These are phyloP conservation scores for Ciconia stormi DNA, from an alignment of 2,113 vertebrate genomes.

Conservation along the genomic window DNA sequence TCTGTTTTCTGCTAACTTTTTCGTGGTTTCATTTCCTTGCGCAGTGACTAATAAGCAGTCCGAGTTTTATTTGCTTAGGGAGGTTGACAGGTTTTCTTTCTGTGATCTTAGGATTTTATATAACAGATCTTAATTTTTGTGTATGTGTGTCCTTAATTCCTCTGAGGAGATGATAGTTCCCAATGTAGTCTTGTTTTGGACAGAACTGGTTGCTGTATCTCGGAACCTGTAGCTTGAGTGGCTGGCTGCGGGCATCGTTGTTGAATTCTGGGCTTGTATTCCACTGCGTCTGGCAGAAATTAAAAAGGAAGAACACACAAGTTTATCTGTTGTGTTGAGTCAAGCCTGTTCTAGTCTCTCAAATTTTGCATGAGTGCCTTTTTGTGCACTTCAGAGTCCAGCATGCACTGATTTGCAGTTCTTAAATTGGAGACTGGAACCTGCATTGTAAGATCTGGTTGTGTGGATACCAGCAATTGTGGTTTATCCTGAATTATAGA, in stretches of 20 bases:
- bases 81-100: neutral
- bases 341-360: neutral
- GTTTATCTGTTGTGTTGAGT: neutral
- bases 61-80: neutral
- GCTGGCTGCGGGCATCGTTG: fast-evolving
- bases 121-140: neutral
- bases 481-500: neutral
- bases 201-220: neutral
- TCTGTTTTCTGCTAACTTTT: neutral
- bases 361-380: neutral
- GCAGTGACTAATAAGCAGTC: neutral
- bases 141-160: neutral
- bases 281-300: neutral
- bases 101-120: neutral
- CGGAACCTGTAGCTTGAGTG: neutral
- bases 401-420: neutral
- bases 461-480: neutral
- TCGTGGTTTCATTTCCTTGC: neutral
- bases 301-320: neutral
- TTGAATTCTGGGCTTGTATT: neutral
- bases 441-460: neutral
- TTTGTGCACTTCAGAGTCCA: neutral
- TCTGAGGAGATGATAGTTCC: neutral
- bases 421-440: neutral
- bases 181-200: neutral